Percentiles rank a stretch among this genome's conserved stretches.
Conservation (phyloP, 2,888 invertebrate genomes). For the Nysson spinosus region DNA sequence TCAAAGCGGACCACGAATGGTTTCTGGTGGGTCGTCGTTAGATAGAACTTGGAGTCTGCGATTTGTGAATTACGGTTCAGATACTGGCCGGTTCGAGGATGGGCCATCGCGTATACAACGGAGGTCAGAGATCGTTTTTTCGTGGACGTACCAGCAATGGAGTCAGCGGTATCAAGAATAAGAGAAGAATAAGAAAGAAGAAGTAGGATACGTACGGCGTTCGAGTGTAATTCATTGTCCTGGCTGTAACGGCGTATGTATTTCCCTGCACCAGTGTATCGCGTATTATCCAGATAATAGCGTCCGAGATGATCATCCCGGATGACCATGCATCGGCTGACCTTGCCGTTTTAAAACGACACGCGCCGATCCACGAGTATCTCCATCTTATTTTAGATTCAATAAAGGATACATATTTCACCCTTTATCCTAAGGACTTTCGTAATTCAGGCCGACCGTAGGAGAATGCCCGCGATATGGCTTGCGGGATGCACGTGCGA, state of each 20-base stretch:
- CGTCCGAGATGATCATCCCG: slow-evolving; percentile 66
- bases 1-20: slow-evolving; percentile 27
- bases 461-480: slow-evolving; percentile 1
- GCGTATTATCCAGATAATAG: slow-evolving; percentile 68
- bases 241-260: slow-evolving; percentile 47
- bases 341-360: slow-evolving; percentile 59
- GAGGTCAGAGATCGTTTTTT: slow-evolving; percentile 53
- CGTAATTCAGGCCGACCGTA: slow-evolving; percentile 53
- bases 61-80: slow-evolving; percentile 59
- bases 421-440: slow-evolving; percentile 58
- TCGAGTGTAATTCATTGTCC: slow-evolving; percentile 65
- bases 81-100: slow-evolving; percentile 38
- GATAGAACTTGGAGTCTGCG: slow-evolving; percentile 38
- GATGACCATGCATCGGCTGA: slow-evolving; percentile 61
- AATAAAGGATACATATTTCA: slow-evolving; percentile 63
- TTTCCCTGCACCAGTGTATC: slow-evolving; percentile 48
- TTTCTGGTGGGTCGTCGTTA: slow-evolving; percentile 35
- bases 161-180: slow-evolving; percentile 17
- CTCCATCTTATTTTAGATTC: slow-evolving; percentile 61
- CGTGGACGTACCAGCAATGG: slow-evolving; percentile 23
- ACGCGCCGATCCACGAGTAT: slow-evolving; percentile 42
- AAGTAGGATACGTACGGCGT: slow-evolving; percentile 48
- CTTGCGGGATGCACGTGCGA: slow-evolving; percentile 11
- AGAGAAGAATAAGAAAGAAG: slow-evolving; percentile 33
- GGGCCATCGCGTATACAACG: slow-evolving; percentile 19